These are phyloP conservation scores for Eriosoma lanigerum DNA, from an alignment of 1,140 invertebrate species.

Conservation along the genomic window DNA sequence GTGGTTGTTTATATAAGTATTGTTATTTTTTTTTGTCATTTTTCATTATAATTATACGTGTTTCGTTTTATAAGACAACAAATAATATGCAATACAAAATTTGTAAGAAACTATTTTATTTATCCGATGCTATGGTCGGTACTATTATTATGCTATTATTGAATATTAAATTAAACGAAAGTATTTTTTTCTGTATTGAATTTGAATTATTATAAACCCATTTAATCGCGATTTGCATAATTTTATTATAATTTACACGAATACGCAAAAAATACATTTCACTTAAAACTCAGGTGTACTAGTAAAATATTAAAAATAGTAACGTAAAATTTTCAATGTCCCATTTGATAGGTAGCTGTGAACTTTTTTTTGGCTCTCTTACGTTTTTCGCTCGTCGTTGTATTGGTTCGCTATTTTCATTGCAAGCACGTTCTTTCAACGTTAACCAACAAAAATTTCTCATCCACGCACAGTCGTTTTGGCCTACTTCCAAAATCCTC, in stretches of 20 bases:
- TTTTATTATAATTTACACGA: no score
- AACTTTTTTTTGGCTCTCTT: conserved; percentile 27
- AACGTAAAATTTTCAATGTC: background rate
- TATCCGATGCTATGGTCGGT: background rate
- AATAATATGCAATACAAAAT: background rate
- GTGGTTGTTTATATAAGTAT: no score
- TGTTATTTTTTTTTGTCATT: background rate
- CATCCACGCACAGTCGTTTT: conserved; percentile 11
- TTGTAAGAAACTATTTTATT: background rate
- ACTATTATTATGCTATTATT: background rate
- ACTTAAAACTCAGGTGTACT: no score
- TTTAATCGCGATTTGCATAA: no score
- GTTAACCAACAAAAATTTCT: conserved; percentile 21
- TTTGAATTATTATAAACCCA: no score
- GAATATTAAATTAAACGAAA: background rate
- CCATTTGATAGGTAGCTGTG: background rate
- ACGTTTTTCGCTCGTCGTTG: background rate
- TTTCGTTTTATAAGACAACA: background rate
- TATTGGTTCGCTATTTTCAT: conserved; percentile 42
- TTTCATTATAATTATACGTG: background rate
- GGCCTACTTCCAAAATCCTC: conserved; percentile 35
- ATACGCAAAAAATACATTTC: no score
- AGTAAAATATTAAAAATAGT: conserved; percentile 4
- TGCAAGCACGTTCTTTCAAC: conserved; percentile 19
- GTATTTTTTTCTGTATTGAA: background rate